Base-by-base conservation (phyloP, 2,797 vertebrate species). In the Anguilla obscura region DNA sequence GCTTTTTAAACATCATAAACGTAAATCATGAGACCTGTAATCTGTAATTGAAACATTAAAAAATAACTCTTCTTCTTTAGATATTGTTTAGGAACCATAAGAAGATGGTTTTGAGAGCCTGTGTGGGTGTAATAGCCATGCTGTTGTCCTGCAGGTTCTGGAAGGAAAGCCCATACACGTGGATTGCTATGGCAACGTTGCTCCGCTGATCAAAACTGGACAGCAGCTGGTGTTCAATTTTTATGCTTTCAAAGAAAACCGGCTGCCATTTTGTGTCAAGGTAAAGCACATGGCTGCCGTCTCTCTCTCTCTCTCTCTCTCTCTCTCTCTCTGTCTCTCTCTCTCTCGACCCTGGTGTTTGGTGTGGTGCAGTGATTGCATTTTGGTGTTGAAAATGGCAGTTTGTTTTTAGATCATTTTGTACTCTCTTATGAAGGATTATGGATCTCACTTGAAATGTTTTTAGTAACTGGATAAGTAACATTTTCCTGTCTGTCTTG, bases 221-320 rank as follows among this genome's bases (percentile, higher is more conserved):
- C 99, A 99, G 90, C 99, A 98, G 88, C 97, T 99, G 90, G 95
- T 98, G 94, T 98, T 99, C 88, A 99, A 99, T 96, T 99, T 99
- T 94, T 99, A 98, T 90, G 97, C 99, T 93, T 99, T 99, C 96
- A 99, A 99, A 95, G 99, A 99, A 96, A 99, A 99, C 93, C 97
- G 99, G 93, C 95, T 99, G 92, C 99, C 98, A 50, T 99, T 99
- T 95, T 98, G 98, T 92, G 98, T 99, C 90, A 99, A 99, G 98
- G 99, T 99, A 98, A 93, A 74, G 16, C 76, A 74, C 27, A 12
- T 30, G 63, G 2, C 54, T 45, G 12, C 52, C 30, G 7, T 71
- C 30, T 30, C 66, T 36, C 16, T 85, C 16, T 40, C 36, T 33
- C 33, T 33, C 33, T 33, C 33, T 33, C 33, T 1, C 33, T 33